Evolutionary conservation across 2,113 vertebrate genomes (phyloP), one percentile per base, ranked within the genome.

Genomic region (Rhombomys opimus): DNA sequence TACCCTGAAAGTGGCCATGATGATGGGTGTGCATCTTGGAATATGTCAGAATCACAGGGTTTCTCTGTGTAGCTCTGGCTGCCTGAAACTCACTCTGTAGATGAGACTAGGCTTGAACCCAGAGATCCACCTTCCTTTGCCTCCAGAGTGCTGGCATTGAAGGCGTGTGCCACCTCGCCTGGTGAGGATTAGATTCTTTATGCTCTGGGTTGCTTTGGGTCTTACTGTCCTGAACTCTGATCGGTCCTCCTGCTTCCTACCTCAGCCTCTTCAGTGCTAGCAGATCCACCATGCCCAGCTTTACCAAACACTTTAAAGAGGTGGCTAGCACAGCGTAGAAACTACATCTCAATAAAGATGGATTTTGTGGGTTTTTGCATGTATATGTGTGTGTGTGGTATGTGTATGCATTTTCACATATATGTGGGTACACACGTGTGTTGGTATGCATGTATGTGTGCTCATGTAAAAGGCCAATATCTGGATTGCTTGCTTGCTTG

Each of bases 391-490:
- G 6, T n/a, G 14, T 18, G 13, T n/a, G 35, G 14, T 67, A 67
- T 30, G 23, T 41, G 3, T 15, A 30, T 50, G 46, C 12, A 38
- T 35, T 0, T 35, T 7, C 2, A 7, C 8, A 3, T 78, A 4
- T 52, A 23, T 30, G 50, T 32, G 2, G 57, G 57, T 57, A 14
- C 57, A 57, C 57, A 57, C 15, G 57, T 57, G 59, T 61, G 18
- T 61, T 20, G 59, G 20, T 72, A 72, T 72, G 15, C 50, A 80
- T 35, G 30, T 50, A 54, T 54, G 20, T 52, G 30, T 35, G 15
- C 8, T 80, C 77, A 54, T 80, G 77, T 80, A 30, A n/a, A 80
- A 52, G 41, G 54, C 52, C 15, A 54, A 80, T 7, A 54, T 77
- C 25, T 46, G 73, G 73, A 46, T 27, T 76, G 46, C 46, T 46